Evolutionary conservation across 2,888 invertebrate genomes (phyloP), one percentile per base, ranked within the genome.

Genomic region (Cactoblastis cactorum): DNA sequence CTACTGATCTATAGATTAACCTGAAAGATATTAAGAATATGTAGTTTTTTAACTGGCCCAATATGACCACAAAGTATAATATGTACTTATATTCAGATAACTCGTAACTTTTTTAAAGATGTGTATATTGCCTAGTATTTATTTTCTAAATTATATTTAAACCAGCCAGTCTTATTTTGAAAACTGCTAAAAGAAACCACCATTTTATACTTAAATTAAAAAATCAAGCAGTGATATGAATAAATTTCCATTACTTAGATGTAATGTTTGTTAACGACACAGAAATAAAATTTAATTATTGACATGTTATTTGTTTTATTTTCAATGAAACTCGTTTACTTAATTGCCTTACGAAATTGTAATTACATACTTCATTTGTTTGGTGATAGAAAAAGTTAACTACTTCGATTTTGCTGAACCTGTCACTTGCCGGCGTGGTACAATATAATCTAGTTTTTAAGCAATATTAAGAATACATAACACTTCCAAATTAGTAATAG

Each of bases 381-480:
- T 28, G 12, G 12, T 28, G 28, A 28, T 32, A 28, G 15, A 43
- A 43, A 43, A 43, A 43, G 43, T 43, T 43, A 43, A 43, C 28
- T 15, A 43, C n/a, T n/a, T n/a, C n/a, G 43, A 17, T 43, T 53
- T 52, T 53, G 14, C 33, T 37, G 45, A 47, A 19, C 41, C 12
- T 33, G 12, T 12, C 33, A 12, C 12, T 33, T 32, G 11, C 9
- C 11, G 32, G 22, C 22, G 5, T 4, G 3, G 22, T 9, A 28
- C 1, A 8, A 6, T 28, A 8, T 28, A 6, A 9, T 9, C 28
- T 28, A 28, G 3, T 8, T 6, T 28, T 28, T 28, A 4, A 22
- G 22, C 22, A 22, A 5, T 4, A 28, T 28, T 28, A 28, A 3
- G 8, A 1, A 28, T 28, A 3, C 28, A 28, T 22, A 22, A 6